phyloP scores from a whole-genome alignment of 2,113 vertebrate species.

The Rhodinocichla rosea region DNA sequence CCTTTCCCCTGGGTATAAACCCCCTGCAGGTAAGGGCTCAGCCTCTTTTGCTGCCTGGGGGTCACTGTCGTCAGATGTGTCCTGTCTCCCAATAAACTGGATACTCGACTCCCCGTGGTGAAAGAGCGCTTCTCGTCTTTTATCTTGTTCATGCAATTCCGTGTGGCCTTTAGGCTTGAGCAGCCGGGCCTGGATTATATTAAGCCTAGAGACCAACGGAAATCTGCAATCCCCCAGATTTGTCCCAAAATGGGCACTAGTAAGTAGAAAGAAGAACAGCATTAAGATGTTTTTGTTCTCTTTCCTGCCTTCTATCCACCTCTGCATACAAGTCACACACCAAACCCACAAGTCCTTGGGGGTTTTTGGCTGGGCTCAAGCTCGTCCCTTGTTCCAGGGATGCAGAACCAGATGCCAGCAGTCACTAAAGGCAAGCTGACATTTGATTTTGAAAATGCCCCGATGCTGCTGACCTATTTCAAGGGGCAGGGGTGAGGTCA shows the following conservation, averaged over 20 bases:
- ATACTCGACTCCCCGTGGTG: no score
- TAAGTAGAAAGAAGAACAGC: not conserved
- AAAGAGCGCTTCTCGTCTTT: no score
- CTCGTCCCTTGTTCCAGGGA: not conserved
- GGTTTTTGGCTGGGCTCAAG: not conserved
- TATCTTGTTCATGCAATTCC: no score
- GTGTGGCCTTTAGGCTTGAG: no score
- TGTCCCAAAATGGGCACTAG: not conserved
- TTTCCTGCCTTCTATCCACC: not conserved
- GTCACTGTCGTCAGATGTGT: no score
- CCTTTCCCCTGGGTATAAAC: no score
- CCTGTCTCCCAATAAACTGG: no score
- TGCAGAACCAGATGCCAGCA: not conserved
- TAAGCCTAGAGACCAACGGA: no score
- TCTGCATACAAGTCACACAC: not conserved
- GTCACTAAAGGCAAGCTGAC: not conserved
- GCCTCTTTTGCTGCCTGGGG: no score
- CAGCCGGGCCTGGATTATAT: no score
- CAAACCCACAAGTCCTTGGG: not conserved
- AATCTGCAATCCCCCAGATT: no score
- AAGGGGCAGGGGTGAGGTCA: not conserved
- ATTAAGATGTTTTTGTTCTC: not conserved
- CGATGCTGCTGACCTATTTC: not conserved
- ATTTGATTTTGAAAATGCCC: not conserved
- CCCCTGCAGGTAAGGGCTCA: no score